Conservation (phyloP, 2,888 invertebrate genomes). For the Metopia argyrocephala region DNA sequence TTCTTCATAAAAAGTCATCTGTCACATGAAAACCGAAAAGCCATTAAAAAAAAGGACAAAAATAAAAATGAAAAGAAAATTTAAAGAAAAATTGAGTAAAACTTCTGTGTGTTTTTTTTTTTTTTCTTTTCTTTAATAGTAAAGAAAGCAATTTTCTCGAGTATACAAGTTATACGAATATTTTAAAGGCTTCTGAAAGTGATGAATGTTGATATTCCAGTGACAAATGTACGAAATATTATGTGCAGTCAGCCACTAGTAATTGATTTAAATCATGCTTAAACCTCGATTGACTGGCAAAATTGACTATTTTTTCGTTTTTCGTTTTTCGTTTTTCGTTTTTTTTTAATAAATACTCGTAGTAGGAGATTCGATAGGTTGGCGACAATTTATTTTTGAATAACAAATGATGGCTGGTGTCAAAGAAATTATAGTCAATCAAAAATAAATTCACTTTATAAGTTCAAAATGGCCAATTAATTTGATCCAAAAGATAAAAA, state of each 20-base stretch:
- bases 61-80: background rate
- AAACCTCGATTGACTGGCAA: background rate
- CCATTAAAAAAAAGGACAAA: background rate
- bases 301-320: background rate
- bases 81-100: background rate
- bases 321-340: too few relatives aligned
- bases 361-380: too few relatives aligned
- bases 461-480: background rate
- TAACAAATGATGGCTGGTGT: background rate
- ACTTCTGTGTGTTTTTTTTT: background rate
- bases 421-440: conserved; percentile 10
- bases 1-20: conserved; percentile 32
- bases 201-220: conserved; percentile 33
- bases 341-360: too few relatives aligned
- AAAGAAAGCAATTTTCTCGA: background rate
- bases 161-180: conserved; percentile 3
- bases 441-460: background rate
- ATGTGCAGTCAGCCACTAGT: conserved; percentile 26
- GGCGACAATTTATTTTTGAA: background rate
- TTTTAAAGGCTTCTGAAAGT: conserved; percentile 34
- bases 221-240: conserved; percentile 42
- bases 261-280: conserved; percentile 41
- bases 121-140: background rate
- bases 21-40: conserved; percentile 30
- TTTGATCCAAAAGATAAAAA: background rate